Conservation (phyloP, 2,888 invertebrate genomes). For the Seira ritae region DNA sequence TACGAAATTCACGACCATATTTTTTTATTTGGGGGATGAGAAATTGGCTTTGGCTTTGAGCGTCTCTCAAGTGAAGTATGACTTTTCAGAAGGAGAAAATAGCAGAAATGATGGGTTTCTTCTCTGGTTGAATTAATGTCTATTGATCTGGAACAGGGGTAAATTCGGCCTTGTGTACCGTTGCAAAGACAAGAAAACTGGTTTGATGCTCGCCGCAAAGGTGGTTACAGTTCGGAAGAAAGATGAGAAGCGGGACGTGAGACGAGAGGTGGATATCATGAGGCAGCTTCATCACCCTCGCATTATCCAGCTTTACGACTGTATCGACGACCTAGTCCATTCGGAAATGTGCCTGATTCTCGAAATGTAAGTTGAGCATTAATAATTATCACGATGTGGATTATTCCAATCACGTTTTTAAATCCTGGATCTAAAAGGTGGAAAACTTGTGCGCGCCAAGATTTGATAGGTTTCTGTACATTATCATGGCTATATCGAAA, state of each 20-base stretch:
- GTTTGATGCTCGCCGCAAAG: slow-evolving; percentile 92
- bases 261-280: slow-evolving; percentile 98
- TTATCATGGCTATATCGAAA: too few relatives aligned
- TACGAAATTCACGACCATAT: not conserved
- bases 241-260: slow-evolving; percentile 93
- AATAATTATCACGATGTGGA: too few relatives aligned
- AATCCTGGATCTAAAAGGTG: too few relatives aligned
- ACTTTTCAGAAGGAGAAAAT: not conserved
- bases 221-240: slow-evolving; percentile 90
- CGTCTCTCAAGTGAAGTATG: too few relatives aligned
- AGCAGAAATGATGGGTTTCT: not conserved
- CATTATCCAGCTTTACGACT: slow-evolving; percentile 97
- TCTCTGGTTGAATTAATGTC: slow-evolving; percentile 40
- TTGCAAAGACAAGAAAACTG: slow-evolving; percentile 89
- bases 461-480: too few relatives aligned
- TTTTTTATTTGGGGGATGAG: not conserved
- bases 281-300: slow-evolving; percentile 94
- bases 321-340: slow-evolving; percentile 88
- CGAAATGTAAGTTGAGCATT: slow-evolving; percentile 94
- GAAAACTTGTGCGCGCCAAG: too few relatives aligned
- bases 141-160: slow-evolving; percentile 82
- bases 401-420: too few relatives aligned
- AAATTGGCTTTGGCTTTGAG: not conserved
- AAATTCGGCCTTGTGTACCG: slow-evolving; percentile 98
- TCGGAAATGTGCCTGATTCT: slow-evolving; percentile 97